These are phyloP conservation scores for Anguilla rostrata DNA, from an alignment of 2,113 vertebrate species.

Conservation along the genomic window DNA sequence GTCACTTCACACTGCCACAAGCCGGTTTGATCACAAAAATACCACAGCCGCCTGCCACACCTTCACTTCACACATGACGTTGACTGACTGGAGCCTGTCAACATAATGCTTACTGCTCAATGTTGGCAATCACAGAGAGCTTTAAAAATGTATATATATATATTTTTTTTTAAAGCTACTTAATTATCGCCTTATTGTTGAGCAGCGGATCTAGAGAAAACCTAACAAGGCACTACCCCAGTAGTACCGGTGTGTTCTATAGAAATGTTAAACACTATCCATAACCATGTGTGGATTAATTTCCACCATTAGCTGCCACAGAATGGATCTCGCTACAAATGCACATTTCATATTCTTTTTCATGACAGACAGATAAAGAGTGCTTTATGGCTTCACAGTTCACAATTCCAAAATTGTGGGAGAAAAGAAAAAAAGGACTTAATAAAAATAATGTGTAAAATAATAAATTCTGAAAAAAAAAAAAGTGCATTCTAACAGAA, in stretches of 20 bases:
- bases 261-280: background rate
- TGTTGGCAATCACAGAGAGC: background rate
- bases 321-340: background rate
- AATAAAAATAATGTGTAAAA: too few species aligned
- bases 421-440: too few species aligned
- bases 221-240: background rate
- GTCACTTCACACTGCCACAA: conserved; percentile 55
- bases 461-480: too few species aligned
- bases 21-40: conserved; percentile 54
- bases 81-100: conserved; percentile 48
- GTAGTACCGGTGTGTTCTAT: background rate
- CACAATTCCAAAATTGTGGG: too few species aligned
- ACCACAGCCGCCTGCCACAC: conserved; percentile 39
- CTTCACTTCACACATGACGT: conserved; percentile 29
- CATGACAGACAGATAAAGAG: background rate
- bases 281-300: background rate
- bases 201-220: background rate
- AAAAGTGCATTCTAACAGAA: conserved; percentile 3
- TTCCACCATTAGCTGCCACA: background rate
- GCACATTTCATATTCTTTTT: too few species aligned
- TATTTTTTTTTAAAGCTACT: background rate
- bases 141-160: too few species aligned
- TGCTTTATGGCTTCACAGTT: background rate
- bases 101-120: conserved; percentile 5
- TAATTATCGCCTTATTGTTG: background rate